phyloP scores from a whole-genome alignment of 2,888 invertebrate genomes.

The Blastobasis adustella region DNA sequence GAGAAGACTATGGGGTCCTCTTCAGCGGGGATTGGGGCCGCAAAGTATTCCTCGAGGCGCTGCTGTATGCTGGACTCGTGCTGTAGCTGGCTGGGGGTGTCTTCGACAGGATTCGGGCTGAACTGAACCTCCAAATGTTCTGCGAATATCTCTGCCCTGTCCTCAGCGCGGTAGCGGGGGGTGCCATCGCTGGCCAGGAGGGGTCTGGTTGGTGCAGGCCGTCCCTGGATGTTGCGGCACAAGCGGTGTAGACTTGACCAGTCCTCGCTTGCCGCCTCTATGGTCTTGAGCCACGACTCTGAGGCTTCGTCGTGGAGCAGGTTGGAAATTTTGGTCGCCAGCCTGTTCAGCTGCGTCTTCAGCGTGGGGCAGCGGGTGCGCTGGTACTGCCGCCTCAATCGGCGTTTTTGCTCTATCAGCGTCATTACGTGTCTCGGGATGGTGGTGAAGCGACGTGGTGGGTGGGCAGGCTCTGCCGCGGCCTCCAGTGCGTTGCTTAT shows the following conservation, averaged over 20 bases:
- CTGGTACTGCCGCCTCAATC: constrained; percentile 3
- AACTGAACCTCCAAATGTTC: constrained; percentile 3
- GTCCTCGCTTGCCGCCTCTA: background rate
- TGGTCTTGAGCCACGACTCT: background rate
- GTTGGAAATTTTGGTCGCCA: background rate
- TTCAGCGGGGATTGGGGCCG: background rate
- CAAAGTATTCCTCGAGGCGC: background rate
- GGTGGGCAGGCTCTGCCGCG: background rate
- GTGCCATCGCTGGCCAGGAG: background rate
- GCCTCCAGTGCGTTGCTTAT: background rate
- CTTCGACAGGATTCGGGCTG: constrained; percentile 1
- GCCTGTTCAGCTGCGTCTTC: background rate
- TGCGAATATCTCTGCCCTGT: constrained; percentile 7
- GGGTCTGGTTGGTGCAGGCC: background rate
- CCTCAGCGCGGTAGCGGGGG: constrained; percentile 4
- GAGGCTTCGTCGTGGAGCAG: background rate
- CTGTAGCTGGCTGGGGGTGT: background rate
- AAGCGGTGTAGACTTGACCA: constrained; percentile 1
- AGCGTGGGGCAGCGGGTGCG: constrained; percentile 1
- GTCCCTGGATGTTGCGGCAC: background rate
- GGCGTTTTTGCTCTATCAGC: background rate
- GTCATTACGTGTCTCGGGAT: background rate
- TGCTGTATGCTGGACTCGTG: background rate
- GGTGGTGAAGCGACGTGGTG: background rate
- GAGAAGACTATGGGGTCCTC: constrained; percentile 6